Conservation (phyloP, 2,113 vertebrate species). For the Archocentrus centrarchus region DNA sequence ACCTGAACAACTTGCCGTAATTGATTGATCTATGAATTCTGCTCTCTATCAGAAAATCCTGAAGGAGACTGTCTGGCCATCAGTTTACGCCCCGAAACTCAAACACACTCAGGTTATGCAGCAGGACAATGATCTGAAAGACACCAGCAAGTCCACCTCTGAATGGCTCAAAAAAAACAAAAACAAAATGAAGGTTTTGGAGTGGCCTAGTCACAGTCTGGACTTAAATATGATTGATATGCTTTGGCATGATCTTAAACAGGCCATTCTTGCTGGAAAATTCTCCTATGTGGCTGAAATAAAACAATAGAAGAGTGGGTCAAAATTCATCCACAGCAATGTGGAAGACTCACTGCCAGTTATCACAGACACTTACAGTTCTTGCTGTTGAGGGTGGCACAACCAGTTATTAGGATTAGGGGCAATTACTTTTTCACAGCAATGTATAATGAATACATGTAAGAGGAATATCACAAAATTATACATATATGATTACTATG, state of each 20-base stretch:
- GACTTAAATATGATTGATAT: background rate
- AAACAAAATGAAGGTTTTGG: background rate
- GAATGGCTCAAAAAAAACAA: background rate
- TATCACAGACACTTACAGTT: too few relatives aligned
- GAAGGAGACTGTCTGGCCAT: background rate
- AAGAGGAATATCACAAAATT: background rate
- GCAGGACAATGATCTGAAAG: slow-evolving; percentile 1
- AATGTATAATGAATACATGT: background rate
- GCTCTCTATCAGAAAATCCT: background rate
- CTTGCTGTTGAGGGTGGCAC: too few relatives aligned
- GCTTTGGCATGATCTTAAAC: background rate
- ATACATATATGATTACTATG: too few relatives aligned
- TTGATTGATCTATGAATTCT: background rate
- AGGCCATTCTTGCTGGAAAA: background rate
- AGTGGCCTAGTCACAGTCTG: background rate
- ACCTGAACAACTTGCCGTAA: background rate
- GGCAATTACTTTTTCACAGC: too few relatives aligned
- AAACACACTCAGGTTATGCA: background rate
- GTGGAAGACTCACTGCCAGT: too few relatives aligned
- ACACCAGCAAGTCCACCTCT: background rate
- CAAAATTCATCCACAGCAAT: too few relatives aligned
- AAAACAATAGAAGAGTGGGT: background rate
- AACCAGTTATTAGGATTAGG: too few relatives aligned
- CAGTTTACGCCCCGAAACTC: background rate
- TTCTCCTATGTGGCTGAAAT: background rate